These are phyloP conservation scores for Oceanodroma tethys DNA, from an alignment of 2,113 vertebrate genomes.

Conservation along the genomic window DNA sequence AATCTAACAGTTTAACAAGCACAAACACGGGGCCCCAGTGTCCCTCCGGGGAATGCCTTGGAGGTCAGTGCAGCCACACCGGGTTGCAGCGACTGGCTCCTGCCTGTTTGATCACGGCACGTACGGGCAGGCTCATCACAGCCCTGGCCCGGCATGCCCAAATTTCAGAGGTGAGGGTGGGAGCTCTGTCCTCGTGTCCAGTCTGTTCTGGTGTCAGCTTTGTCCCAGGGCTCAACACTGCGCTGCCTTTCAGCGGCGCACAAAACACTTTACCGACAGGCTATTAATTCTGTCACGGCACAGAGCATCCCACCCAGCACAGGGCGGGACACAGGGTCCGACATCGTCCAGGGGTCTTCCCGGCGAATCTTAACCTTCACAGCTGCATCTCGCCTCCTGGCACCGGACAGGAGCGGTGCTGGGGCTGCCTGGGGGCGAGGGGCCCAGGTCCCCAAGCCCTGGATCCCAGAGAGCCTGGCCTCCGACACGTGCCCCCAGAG, in stretches of 20 bases:
- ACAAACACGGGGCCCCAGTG: accelerated
- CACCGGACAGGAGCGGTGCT: accelerated
- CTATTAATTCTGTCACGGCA: accelerated
- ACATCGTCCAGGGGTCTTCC: not conserved
- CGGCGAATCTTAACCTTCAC: accelerated
- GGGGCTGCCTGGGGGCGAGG: not conserved
- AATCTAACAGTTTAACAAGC: not conserved
- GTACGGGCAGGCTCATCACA: not conserved
- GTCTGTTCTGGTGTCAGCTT: not conserved
- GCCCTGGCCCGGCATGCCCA: not conserved
- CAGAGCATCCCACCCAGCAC: not conserved
- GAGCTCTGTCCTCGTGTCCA: not conserved
- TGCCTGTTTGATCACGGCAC: accelerated
- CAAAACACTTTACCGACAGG: accelerated
- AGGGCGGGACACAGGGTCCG: not conserved
- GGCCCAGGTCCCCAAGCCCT: too few species aligned
- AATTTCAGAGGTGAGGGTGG: not conserved
- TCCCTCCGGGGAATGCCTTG: not conserved
- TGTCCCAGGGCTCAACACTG: not conserved
- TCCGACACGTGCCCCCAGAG: not conserved
- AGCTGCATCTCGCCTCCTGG: not conserved
- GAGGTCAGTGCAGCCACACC: not conserved
- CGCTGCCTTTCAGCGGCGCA: not conserved
- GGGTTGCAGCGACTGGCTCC: not conserved
- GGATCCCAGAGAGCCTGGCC: not conserved